These are phyloP conservation scores for Aplocera efformata DNA, from an alignment of 2,888 invertebrate species.

Conservation along the genomic window DNA sequence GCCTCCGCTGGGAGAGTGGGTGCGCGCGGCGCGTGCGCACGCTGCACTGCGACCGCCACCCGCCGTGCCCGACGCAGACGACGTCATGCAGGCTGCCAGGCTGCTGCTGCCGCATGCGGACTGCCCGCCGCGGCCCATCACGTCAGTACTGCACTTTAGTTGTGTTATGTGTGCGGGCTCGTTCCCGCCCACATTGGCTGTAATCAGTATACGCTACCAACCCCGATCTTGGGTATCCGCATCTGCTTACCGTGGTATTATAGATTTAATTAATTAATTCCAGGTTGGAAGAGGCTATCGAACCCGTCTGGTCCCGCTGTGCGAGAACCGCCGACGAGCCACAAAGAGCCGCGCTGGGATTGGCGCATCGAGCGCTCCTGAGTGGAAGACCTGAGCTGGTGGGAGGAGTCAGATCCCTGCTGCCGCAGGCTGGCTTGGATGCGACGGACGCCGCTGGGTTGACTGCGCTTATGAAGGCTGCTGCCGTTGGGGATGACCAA, in stretches of 20 bases:
- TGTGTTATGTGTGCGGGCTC: too few species aligned
- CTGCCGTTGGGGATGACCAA: slow-evolving; percentile 88
- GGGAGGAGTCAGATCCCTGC: slow-evolving; percentile 86
- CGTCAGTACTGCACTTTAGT: slow-evolving; percentile 62
- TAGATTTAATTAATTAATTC: background rate
- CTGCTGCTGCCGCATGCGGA: slow-evolving; percentile 93
- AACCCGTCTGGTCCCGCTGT: slow-evolving; percentile 68
- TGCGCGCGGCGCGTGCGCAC: slow-evolving; percentile 90
- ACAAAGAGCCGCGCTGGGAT: slow-evolving; percentile 83
- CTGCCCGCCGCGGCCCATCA: slow-evolving; percentile 89
- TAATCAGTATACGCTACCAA: too few species aligned
- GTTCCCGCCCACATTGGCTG: too few species aligned
- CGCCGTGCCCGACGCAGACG: slow-evolving; percentile 91
- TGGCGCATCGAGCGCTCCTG: slow-evolving; percentile 90
- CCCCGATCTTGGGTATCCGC: too few species aligned
- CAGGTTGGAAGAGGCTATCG: slow-evolving; percentile 80
- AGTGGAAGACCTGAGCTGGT: slow-evolving; percentile 90
- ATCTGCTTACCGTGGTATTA: background rate
- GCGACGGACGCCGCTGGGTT: slow-evolving; percentile 89
- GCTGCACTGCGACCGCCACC: slow-evolving; percentile 89
- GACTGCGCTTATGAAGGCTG: slow-evolving; percentile 91
- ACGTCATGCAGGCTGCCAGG: slow-evolving; percentile 93
- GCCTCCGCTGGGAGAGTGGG: slow-evolving; percentile 95
- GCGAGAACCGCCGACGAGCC: slow-evolving; percentile 75
- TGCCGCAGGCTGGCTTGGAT: slow-evolving; percentile 85